Evolutionary conservation across 37 sponge, comb jelly and placozoan species (phyloP).

Genomic region (Halisarca cf. caerulea): DNA sequence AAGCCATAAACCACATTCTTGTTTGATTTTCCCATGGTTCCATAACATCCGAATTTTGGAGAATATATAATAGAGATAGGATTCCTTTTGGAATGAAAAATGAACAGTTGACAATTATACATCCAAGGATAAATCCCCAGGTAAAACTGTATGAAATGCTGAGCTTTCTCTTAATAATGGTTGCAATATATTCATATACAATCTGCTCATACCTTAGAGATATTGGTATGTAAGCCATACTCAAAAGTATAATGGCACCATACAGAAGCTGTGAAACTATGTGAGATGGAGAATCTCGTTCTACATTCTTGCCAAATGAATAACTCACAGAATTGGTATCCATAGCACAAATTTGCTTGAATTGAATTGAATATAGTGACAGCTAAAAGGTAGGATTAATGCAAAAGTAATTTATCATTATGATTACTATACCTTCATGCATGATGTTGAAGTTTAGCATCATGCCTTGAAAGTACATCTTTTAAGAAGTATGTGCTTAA

Average conservation of each 20-base stretch:
- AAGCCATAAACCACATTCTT: neutral
- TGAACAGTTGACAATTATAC: neutral
- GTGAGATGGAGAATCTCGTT: neutral
- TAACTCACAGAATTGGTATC: neutral
- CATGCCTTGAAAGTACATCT: neutral
- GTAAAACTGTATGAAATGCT: constrained; percentile 6
- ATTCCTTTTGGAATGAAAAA: constrained; percentile 3
- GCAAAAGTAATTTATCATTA: neutral
- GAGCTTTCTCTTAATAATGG: neutral
- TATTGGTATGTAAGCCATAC: constrained; percentile 18
- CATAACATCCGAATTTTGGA: neutral
- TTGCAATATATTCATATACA: neutral
- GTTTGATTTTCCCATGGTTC: neutral
- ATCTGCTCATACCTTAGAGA: neutral
- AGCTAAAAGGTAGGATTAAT: neutral
- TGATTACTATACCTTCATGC: neutral
- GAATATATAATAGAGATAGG: neutral
- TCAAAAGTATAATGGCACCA: neutral
- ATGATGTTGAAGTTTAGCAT: neutral
- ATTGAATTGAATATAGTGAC: constrained; percentile 21
- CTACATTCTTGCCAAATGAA: neutral
- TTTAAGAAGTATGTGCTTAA: neutral
- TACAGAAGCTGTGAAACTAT: constrained; percentile 7
- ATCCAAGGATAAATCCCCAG: neutral
- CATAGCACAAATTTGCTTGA: neutral